phyloP scores from a whole-genome alignment of 2,888 invertebrate species.

The Steinernema hermaphroditum region DNA sequence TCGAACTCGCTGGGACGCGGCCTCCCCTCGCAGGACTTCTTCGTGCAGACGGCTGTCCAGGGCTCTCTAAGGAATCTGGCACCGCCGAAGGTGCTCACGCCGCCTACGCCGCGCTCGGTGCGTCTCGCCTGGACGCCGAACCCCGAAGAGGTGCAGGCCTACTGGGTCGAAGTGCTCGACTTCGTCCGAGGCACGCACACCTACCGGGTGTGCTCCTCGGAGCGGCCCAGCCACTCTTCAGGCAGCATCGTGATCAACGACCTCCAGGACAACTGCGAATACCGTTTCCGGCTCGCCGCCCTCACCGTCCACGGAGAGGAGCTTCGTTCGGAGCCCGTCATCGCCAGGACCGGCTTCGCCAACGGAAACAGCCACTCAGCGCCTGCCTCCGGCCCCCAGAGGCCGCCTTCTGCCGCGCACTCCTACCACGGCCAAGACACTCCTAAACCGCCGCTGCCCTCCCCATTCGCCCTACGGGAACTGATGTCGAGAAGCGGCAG shows the following conservation, averaged over 20 bases:
- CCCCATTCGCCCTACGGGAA: constrained; percentile 11
- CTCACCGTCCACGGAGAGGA: constrained; percentile 34
- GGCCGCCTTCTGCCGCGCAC: too few relatives aligned
- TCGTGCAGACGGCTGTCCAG: constrained; percentile 30
- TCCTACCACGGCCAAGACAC: background rate
- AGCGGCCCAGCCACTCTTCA: constrained; percentile 9
- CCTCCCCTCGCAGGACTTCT: constrained; percentile 36
- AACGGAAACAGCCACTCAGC: background rate
- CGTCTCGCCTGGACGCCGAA: constrained; percentile 34
- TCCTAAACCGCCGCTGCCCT: constrained; percentile 5
- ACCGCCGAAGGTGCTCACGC: constrained; percentile 35
- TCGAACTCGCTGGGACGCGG: constrained; percentile 72
- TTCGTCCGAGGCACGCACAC: constrained; percentile 10
- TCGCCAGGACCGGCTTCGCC: constrained; percentile 11
- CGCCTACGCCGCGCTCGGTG: constrained; percentile 37
- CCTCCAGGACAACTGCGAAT: constrained; percentile 49
- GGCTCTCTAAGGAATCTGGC: constrained; percentile 29
- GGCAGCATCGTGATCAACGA: constrained; percentile 18
- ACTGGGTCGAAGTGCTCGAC: constrained; percentile 48
- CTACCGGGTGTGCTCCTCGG: constrained; percentile 15
- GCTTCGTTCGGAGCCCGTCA: constrained; percentile 41
- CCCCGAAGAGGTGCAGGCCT: constrained; percentile 19
- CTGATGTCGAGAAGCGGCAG: background rate
- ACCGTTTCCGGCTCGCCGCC: constrained; percentile 53
- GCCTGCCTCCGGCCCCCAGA: too few relatives aligned